Evolutionary conservation across 2,888 invertebrate species (phyloP).

Genomic region (Nudaria mundana): DNA sequence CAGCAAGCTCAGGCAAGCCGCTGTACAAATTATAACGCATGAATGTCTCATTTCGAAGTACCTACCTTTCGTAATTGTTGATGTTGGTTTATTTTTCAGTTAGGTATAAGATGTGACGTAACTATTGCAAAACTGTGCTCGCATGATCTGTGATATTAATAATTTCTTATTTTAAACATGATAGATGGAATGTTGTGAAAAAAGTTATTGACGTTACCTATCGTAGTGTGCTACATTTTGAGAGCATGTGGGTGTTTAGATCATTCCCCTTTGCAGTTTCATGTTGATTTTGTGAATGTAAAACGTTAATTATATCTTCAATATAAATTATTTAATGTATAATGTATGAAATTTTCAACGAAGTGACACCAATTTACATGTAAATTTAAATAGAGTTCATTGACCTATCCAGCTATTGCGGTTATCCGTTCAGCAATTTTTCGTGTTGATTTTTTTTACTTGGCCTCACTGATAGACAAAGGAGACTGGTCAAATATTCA

Average conservation of each 20-base stretch:
- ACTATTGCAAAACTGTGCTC: too few relatives aligned
- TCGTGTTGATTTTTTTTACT: too few relatives aligned
- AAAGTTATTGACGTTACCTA: constrained; percentile 35
- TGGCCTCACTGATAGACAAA: too few relatives aligned
- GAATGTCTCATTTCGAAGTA: too few relatives aligned
- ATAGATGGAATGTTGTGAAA: constrained; percentile 23
- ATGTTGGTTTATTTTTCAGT: too few relatives aligned
- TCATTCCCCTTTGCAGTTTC: constrained; percentile 30
- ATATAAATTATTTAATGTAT: constrained; percentile 1
- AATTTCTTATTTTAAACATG: constrained; percentile 17
- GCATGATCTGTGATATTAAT: constrained; percentile 6
- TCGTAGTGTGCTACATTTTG: constrained; percentile 17
- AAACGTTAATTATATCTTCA: not conserved
- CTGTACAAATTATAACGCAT: too few relatives aligned
- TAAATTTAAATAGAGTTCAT: not conserved
- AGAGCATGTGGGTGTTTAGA: constrained; percentile 24
- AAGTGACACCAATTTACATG: not conserved
- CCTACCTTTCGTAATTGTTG: too few relatives aligned
- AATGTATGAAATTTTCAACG: not conserved
- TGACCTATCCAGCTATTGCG: too few relatives aligned
- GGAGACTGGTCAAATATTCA: too few relatives aligned
- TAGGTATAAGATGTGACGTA: too few relatives aligned
- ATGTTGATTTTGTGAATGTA: constrained; percentile 8
- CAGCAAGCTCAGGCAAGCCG: too few relatives aligned
- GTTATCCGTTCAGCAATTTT: too few relatives aligned